Evolutionary conservation across 2,888 invertebrate species (phyloP).

Genomic region (Drosophila affinis): DNA sequence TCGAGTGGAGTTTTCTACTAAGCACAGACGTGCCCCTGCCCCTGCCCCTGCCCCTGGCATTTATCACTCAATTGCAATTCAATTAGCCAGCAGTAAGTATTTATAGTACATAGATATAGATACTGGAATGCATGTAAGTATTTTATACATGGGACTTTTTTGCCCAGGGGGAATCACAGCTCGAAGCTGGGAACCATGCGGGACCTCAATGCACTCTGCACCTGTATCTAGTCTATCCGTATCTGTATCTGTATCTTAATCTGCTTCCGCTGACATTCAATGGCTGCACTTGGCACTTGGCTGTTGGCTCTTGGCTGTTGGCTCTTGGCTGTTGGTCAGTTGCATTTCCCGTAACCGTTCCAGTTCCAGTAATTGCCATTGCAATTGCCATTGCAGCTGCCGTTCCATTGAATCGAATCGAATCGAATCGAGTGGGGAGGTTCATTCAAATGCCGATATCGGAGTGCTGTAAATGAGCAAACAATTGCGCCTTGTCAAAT

Average conservation of each 20-base stretch:
- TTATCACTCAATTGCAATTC: conserved; percentile 13
- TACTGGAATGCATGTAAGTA: not conserved
- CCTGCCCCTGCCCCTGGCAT: not conserved
- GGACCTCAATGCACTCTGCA: not conserved
- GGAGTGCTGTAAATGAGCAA: conserved; percentile 45
- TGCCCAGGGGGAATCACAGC: not conserved
- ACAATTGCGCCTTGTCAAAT: conserved; percentile 61
- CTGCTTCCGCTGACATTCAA: conserved; percentile 20
- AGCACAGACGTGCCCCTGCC: not conserved
- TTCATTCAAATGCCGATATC: conserved; percentile 42
- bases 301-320: conserved; percentile 20
- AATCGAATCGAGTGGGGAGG: conserved; percentile 1
- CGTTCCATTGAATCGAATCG: not conserved
- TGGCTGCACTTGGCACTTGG: conserved; percentile 33
- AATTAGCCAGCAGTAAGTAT: conserved; percentile 3
- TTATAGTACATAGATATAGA: not conserved
- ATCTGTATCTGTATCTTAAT: too few species aligned
- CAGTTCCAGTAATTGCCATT: not conserved
- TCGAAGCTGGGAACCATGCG: not conserved
- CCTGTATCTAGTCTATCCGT: not conserved
- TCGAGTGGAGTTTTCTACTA: not conserved
- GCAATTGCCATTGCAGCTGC: not conserved
- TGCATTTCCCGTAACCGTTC: not conserved
- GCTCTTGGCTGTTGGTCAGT: conserved; percentile 6
- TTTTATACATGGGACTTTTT: too few species aligned